These are phyloP conservation scores for Opisthocomus hoazin DNA, from an alignment of 2,113 vertebrate species.

Conservation along the genomic window DNA sequence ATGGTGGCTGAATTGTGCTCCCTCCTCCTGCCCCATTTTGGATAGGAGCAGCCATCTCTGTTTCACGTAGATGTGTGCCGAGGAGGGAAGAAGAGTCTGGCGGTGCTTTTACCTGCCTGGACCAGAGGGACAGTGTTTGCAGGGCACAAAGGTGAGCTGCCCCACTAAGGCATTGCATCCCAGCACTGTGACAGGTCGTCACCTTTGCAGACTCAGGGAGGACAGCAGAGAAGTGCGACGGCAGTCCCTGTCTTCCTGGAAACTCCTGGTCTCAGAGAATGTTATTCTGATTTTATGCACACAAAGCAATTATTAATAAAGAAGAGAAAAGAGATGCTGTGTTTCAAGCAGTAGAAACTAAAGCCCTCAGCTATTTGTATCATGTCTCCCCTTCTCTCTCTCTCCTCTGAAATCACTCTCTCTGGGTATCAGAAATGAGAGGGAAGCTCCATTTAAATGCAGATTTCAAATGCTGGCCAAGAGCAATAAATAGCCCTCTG, in stretches of 20 bases:
- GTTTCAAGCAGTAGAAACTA: neutral
- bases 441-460: constrained; percentile 54
- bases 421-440: neutral
- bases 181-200: neutral
- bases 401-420: neutral
- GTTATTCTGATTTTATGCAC: neutral
- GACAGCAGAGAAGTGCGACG: neutral
- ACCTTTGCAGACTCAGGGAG: neutral
- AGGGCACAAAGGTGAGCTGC: neutral
- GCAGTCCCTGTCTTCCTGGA: neutral
- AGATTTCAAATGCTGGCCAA: constrained; percentile 35
- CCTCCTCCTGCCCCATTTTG: neutral
- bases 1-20: neutral
- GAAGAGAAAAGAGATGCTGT: constrained; percentile 1
- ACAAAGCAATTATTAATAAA: constrained; percentile 31
- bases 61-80: neutral
- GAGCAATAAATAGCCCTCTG: constrained; percentile 25
- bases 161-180: neutral
- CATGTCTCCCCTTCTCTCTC: neutral
- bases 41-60: neutral
- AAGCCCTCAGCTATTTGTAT: constrained; percentile 14
- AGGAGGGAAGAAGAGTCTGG: neutral
- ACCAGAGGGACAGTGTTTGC: neutral
- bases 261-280: neutral
- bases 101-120: neutral